Conservation (phyloP, 2,797 vertebrate genomes). For the Eulemur albifrons region DNA sequence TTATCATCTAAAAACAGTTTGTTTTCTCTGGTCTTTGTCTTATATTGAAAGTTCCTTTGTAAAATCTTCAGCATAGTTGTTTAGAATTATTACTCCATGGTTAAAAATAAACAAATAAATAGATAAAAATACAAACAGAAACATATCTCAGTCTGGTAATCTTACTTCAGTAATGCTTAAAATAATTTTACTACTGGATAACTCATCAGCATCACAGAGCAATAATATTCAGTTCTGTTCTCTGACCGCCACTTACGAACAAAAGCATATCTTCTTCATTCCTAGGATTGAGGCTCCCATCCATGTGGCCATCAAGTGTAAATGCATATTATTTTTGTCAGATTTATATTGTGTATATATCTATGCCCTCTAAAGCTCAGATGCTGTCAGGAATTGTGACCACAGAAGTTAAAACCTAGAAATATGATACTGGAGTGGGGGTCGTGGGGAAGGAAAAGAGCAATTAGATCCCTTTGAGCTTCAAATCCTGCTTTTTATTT, state of each 20-base stretch:
- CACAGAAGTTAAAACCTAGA: background rate
- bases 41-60: constrained; percentile 10
- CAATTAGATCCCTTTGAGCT: background rate
- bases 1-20: background rate
- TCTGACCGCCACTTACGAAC: background rate
- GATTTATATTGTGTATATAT: background rate
- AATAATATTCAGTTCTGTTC: background rate
- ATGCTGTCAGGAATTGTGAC: background rate
- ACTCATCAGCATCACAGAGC: background rate
- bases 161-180: background rate
- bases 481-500: background rate
- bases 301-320: background rate
- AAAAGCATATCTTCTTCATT: background rate
- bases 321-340: background rate
- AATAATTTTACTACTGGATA: no score
- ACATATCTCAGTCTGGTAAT: background rate
- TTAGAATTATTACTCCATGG: background rate
- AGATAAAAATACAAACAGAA: background rate
- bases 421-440: background rate
- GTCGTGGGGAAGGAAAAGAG: background rate
- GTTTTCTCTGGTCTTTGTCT: background rate
- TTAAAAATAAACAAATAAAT: background rate
- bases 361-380: background rate
- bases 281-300: background rate
- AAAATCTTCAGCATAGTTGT: constrained; percentile 14